Percentiles rank a stretch among this genome's conserved stretches.
These are phyloP conservation scores for Ochotona princeps DNA, from an alignment of 2,113 vertebrate genomes.

Conservation along the genomic window DNA sequence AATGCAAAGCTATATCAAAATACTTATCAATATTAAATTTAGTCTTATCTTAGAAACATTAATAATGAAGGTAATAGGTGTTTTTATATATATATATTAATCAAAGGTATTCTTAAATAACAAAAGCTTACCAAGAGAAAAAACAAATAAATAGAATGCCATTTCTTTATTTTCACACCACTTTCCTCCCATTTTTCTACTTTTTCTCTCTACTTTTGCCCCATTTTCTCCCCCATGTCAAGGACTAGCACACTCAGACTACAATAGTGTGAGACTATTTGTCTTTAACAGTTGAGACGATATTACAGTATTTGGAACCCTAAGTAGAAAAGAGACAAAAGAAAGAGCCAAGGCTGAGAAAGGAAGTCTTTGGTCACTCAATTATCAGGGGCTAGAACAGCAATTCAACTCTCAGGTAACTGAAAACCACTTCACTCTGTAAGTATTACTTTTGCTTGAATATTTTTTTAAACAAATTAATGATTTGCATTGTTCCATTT, in stretches of 20 bases:
- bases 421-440: conserved; percentile 2
- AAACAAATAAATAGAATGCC: background rate
- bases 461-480: background rate
- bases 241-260: background rate
- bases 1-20: background rate
- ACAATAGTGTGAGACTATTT: background rate
- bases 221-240: background rate
- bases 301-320: conserved; percentile 19
- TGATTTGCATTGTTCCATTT: background rate
- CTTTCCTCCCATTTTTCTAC: background rate
- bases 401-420: conserved; percentile 34
- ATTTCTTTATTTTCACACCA: background rate
- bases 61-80: background rate
- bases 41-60: background rate
- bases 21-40: background rate
- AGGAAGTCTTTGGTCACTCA: conserved; percentile 41
- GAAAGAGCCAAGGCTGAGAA: background rate
- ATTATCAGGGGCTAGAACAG: background rate
- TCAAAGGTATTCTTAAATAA: background rate
- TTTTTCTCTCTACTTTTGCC: background rate
- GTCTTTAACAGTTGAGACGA: conserved; percentile 47
- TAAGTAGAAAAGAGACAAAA: background rate
- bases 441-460: background rate
- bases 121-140: background rate
- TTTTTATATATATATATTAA: background rate